Evolutionary conservation across 2,797 vertebrate species (phyloP).

Genomic region (Eupleurogrammus muticus): DNA sequence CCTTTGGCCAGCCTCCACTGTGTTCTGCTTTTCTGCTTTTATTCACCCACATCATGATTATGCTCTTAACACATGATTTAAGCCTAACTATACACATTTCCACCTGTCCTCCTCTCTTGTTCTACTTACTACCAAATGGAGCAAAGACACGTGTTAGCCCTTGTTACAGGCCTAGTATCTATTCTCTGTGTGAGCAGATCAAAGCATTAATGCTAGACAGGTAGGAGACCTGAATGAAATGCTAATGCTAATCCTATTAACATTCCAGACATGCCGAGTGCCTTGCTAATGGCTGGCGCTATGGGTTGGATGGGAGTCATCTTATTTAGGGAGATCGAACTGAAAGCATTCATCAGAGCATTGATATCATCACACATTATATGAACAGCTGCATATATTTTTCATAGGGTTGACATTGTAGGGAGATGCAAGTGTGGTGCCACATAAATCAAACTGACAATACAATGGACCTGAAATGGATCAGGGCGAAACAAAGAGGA

Average conservation of each 20-base stretch:
- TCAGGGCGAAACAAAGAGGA: conserved; percentile 79
- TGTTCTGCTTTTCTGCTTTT: conserved; percentile 26
- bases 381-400: conserved; percentile 84
- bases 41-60: conserved; percentile 36
- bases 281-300: conserved; percentile 72
- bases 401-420: conserved; percentile 84
- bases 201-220: conserved; percentile 77
- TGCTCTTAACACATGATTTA: conserved; percentile 44
- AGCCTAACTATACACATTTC: conserved; percentile 49
- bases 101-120: conserved; percentile 54
- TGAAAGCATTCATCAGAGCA: conserved; percentile 79
- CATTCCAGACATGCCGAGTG: conserved; percentile 69
- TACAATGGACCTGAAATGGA: conserved; percentile 84
- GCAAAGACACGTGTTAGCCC: conserved; percentile 64
- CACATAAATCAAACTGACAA: conserved; percentile 88
- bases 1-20: conserved; percentile 25
- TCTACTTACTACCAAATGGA: conserved; percentile 54
- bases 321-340: conserved; percentile 80
- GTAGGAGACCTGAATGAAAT: conserved; percentile 75
- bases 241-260: conserved; percentile 81
- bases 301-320: conserved; percentile 74
- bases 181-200: conserved; percentile 73
- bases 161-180: conserved; percentile 62
- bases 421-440: conserved; percentile 77
- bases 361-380: conserved; percentile 85